Conservation (phyloP, 1,140 invertebrate genomes). For the Dryas iulia region DNA sequence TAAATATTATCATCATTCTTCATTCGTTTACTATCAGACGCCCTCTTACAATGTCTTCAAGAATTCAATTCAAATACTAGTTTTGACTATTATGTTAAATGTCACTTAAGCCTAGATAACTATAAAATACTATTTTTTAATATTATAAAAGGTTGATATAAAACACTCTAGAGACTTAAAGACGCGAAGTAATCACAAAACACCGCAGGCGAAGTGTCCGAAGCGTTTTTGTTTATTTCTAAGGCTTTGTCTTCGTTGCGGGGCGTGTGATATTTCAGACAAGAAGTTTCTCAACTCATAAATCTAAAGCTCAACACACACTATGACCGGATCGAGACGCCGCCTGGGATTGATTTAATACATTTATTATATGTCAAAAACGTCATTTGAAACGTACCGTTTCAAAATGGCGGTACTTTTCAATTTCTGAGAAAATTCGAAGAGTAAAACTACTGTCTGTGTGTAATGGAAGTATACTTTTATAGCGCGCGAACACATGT, state of each 20-base stretch:
- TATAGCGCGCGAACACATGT: too few species aligned
- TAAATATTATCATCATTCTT: too few species aligned
- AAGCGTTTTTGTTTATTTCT: slow-evolving; percentile 15
- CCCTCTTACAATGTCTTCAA: too few species aligned
- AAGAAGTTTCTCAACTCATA: slow-evolving; percentile 13
- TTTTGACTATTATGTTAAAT: too few species aligned
- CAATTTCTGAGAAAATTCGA: background rate
- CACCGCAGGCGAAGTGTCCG: slow-evolving; percentile 13
- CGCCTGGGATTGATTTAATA: background rate
- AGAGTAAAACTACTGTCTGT: too few species aligned
- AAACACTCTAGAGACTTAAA: background rate
- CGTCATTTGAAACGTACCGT: background rate
- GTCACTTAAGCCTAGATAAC: too few species aligned
- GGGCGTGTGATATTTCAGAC: slow-evolving; percentile 7
- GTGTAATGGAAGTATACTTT: too few species aligned
- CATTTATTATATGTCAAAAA: background rate
- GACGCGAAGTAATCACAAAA: slow-evolving; percentile 18
- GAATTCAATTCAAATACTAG: too few species aligned
- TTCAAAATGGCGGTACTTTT: background rate
- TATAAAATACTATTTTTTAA: background rate
- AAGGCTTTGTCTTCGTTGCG: slow-evolving; percentile 8
- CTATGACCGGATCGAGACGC: background rate
- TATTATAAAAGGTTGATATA: background rate
- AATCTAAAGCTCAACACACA: slow-evolving; percentile 4
- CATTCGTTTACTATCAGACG: too few species aligned